Percentiles rank a stretch among this genome's conserved stretches.
Conservation (phyloP, 2,888 invertebrate genomes). For the Lysandra bellargus region DNA sequence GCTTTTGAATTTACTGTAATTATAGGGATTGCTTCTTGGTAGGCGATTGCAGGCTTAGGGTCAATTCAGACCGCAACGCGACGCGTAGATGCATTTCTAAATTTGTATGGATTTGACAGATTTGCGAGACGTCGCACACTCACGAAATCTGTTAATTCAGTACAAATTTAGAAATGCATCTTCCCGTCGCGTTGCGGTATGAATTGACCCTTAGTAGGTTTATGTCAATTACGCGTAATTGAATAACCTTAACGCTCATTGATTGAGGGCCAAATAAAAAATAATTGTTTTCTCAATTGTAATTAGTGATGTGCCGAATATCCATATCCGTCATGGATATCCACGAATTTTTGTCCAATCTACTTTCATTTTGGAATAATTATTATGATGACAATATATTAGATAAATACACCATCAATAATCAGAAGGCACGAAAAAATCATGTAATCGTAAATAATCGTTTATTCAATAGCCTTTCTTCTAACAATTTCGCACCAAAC, state of each 20-base stretch:
- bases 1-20: neutral
- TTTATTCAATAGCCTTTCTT: constrained; percentile 4
- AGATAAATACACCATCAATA: neutral
- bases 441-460: constrained; percentile 12
- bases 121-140: no score
- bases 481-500: neutral
- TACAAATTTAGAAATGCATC: no score
- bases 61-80: neutral
- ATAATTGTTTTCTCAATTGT: neutral
- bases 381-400: neutral
- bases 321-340: neutral
- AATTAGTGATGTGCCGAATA: neutral
- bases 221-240: neutral
- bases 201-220: neutral
- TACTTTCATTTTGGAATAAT: neutral
- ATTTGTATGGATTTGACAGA: no score
- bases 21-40: neutral
- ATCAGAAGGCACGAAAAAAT: neutral
- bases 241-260: constrained; percentile 2
- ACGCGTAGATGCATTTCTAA: no score
- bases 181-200: no score
- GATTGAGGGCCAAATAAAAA: constrained; percentile 6
- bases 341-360: neutral
- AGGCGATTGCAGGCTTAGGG: neutral
- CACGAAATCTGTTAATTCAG: no score